These are phyloP conservation scores for Dorcus hopei DNA, from an alignment of 2,888 invertebrate species.

Conservation along the genomic window DNA sequence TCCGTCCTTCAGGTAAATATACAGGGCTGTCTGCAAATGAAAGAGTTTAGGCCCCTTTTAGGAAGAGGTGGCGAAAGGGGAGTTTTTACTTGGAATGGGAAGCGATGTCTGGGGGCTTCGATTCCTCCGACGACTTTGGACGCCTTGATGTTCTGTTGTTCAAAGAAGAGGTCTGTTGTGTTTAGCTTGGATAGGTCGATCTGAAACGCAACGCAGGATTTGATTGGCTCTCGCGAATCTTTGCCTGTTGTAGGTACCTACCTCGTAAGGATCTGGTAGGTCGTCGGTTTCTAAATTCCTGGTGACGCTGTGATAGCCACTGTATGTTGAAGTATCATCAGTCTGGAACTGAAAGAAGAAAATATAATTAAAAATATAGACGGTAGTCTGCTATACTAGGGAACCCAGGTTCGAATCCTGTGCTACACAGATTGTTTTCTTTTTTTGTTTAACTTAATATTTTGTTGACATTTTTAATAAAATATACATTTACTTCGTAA, in stretches of 20 bases:
- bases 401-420: no score
- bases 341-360: no score
- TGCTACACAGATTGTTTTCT: no score
- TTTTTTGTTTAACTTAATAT: no score
- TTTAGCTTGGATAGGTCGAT: neutral
- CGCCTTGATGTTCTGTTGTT: neutral
- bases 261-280: constrained; percentile 13
- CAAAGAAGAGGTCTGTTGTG: neutral
- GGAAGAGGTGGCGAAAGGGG: neutral
- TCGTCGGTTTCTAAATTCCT: constrained; percentile 4
- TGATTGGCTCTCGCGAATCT: no score
- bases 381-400: no score
- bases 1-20: constrained; percentile 11
- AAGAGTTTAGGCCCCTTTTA: neutral
- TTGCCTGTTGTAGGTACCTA: neutral
- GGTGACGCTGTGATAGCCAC: neutral
- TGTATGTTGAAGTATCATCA: no score
- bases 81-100: constrained; percentile 10
- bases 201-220: neutral
- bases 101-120: constrained; percentile 2
- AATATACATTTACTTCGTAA: no score
- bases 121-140: constrained; percentile 11
- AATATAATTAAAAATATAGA: no score
- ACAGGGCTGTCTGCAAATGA: constrained; percentile 11
- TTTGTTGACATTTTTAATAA: no score